Base-by-base conservation (phyloP, 2,113 vertebrate genomes). In the Galbula dea region DNA sequence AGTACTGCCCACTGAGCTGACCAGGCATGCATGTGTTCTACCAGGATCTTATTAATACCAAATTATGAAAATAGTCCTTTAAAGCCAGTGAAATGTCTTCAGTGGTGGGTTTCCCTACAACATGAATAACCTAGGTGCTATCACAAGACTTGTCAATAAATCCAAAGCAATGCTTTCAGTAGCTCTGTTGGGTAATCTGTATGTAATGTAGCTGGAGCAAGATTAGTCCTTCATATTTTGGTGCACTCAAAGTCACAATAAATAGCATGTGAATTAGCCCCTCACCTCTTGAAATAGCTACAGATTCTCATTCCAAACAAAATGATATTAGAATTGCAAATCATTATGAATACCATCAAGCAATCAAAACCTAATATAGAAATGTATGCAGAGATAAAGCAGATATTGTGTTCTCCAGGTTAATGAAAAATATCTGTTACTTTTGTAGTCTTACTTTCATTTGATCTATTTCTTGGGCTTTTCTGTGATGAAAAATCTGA, bases 281-380 rank as follows among this genome's bases (percentile, higher is more conserved):
- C 94, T 96, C 34, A 3, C 23, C 88, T 82, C 85, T 96, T 92
- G 93, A 90, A 97, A 96, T 79, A 96, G 96, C 89, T 96, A 88
- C 85, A 97, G 94, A 95, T 89, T 97, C 96, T 97, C 83, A 94
- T 97, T 84, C 90, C 93, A 90, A 95, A 96, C 81, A 93, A 93
- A 95, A 94, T 93, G 22, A 87, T 76, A 96, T 96, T 97, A 97
- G 96, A 97, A 97, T 97, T 97, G 96, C 95, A 97, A 97, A 97
- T 97, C 88, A 77, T 92, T 93, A 86, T 91, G 95, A 96, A 92
- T 96, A 93, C 54, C 88, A 85, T 93, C 75, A 96, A 94, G 88
- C 81, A 97, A 97, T 94, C 95, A 94, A 96, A 96, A 76, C 18
- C 78, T 96, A 96, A 88, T 86, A 83, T 51, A 92, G 81, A 93